phyloP scores from a whole-genome alignment of 2,888 invertebrate genomes.

The Agrotis exclamationis region DNA sequence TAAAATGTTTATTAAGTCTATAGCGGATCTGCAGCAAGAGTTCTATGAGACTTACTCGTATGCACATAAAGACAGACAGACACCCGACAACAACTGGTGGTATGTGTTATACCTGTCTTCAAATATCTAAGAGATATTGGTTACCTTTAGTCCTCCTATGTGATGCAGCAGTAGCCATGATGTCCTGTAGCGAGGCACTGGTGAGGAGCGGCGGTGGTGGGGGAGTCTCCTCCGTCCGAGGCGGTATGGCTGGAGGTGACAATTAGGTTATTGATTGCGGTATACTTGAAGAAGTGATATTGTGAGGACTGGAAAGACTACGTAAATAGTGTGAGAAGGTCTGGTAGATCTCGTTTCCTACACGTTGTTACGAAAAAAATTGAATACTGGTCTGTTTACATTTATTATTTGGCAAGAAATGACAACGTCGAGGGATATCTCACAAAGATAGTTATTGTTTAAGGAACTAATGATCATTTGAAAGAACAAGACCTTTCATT shows the following conservation, averaged over 20 bases:
- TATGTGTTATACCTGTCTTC: too few species aligned
- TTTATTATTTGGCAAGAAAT: background rate
- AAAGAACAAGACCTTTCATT: background rate
- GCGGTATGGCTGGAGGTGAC: constrained; percentile 80
- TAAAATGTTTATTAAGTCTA: too few species aligned
- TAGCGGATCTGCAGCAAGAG: too few species aligned
- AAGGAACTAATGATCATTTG: background rate
- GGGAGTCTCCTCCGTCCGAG: constrained; percentile 83
- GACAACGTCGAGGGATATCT: too few species aligned
- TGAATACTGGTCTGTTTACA: background rate
- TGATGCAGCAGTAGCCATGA: constrained; percentile 89
- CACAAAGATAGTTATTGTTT: too few species aligned
- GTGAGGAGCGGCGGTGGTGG: constrained; percentile 86
- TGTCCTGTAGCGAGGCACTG: constrained; percentile 88
- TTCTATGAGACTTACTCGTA: too few species aligned
- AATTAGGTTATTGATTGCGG: background rate
- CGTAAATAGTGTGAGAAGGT: background rate
- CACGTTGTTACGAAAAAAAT: background rate
- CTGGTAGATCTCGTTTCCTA: too few species aligned
- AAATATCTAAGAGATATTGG: too few species aligned
- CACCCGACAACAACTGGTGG: too few species aligned
- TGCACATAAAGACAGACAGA: too few species aligned
- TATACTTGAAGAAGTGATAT: background rate
- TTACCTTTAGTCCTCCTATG: constrained; percentile 87
- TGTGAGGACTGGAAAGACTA: background rate